phyloP scores from a whole-genome alignment of 2,113 vertebrate genomes.

The Boulengeromyrus knoepffleri region DNA sequence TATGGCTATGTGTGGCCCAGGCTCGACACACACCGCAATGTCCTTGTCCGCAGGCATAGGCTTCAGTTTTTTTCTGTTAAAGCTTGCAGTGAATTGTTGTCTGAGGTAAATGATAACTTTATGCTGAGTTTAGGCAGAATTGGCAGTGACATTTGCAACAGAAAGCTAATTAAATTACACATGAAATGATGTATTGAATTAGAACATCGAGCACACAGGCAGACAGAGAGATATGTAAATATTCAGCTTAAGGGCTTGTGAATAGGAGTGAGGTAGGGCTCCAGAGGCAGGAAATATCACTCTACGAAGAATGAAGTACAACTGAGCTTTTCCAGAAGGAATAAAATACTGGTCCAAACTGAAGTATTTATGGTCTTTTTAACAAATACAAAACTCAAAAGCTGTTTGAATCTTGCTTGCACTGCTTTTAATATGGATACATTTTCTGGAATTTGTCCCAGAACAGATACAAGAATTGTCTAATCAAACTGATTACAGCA shows the following conservation, averaged over 20 bases:
- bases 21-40: not conserved
- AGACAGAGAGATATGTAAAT: conserved; percentile 6
- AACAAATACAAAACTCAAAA: not conserved
- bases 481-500: not conserved
- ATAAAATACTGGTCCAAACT: not conserved
- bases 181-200: conserved; percentile 17
- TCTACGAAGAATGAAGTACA: not conserved
- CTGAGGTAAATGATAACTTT: conserved; percentile 13
- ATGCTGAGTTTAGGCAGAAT: not conserved
- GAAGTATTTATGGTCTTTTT: conserved; percentile 1
- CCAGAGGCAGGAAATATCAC: conserved; percentile 5
- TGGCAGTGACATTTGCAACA: conserved; percentile 4
- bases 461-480: not conserved
- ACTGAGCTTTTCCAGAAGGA: not conserved
- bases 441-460: not conserved
- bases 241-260: not conserved
- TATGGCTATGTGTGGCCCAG: not conserved
- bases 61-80: not conserved
- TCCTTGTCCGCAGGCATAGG: not conserved
- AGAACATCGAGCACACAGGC: conserved; percentile 5
- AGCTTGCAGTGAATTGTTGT: conserved; percentile 5
- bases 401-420: not conserved
- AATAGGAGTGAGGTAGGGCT: not conserved
- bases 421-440: not conserved
- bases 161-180: conserved; percentile 26